Evolutionary conservation across 2,113 vertebrate species (phyloP).

Genomic region (Zosterops borbonicus): DNA sequence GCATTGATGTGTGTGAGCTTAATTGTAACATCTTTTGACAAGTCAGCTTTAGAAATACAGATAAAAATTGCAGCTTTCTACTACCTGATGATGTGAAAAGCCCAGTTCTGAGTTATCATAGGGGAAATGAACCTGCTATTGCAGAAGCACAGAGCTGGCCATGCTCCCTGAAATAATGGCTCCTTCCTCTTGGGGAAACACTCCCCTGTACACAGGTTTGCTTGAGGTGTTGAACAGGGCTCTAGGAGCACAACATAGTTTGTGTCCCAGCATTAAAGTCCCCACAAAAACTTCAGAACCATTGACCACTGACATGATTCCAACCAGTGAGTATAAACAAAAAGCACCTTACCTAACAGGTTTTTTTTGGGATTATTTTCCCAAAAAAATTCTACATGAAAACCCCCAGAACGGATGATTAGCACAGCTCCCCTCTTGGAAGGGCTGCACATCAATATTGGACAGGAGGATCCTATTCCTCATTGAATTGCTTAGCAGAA

Average conservation of each 20-base stretch:
- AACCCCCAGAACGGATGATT: background rate
- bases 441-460: background rate
- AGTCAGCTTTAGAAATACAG: background rate
- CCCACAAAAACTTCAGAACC: background rate
- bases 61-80: background rate
- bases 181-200: background rate
- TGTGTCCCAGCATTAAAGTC: background rate
- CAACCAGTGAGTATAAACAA: background rate
- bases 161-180: background rate
- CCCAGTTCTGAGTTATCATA: background rate
- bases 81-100: background rate
- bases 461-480: background rate
- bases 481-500: background rate
- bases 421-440: background rate
- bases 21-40: background rate
- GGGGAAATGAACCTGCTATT: background rate
- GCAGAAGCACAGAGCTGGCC: background rate
- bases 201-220: background rate
- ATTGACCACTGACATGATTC: background rate
- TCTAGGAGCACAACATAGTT: background rate
- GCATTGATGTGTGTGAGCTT: background rate
- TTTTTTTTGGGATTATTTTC: background rate
- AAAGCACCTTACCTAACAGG: background rate
- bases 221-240: background rate
- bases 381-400: background rate